These are phyloP conservation scores for Proisotoma minuta DNA, from an alignment of 2,888 invertebrate genomes.

Conservation along the genomic window DNA sequence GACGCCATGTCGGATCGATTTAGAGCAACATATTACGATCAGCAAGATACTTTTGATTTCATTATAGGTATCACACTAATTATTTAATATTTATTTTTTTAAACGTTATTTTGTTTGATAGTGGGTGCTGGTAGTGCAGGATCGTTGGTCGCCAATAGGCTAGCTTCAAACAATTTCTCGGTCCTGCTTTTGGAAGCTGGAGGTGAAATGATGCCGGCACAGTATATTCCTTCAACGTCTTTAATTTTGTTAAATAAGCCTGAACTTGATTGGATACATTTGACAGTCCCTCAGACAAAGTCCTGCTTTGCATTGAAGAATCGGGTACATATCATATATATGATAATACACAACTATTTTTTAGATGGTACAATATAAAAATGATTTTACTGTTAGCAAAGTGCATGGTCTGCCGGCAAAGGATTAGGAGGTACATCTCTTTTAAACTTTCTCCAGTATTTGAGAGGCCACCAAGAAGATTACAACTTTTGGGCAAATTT, in stretches of 20 bases:
- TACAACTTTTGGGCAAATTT: constrained; percentile 39
- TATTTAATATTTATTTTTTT: constrained; percentile 1
- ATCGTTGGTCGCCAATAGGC: constrained; percentile 3
- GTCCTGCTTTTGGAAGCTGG: constrained; percentile 30
- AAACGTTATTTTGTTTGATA: constrained; percentile 5
- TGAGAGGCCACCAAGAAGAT: constrained; percentile 31
- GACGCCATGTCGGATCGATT: constrained; percentile 15
- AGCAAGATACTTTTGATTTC: constrained; percentile 23
- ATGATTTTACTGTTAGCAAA: no score
- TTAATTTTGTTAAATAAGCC: constrained; percentile 30
- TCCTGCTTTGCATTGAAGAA: constrained; percentile 30
- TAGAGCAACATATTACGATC: not conserved
- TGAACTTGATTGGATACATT: constrained; percentile 32
- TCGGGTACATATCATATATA: constrained; percentile 27
- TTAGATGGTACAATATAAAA: no score
- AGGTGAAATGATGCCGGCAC: constrained; percentile 23
- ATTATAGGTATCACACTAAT: constrained; percentile 23
- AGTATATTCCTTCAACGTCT: constrained; percentile 28
- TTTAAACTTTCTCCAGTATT: constrained; percentile 23
- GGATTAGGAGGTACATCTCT: constrained; percentile 30
- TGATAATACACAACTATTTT: no score
- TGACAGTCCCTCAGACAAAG: constrained; percentile 31
- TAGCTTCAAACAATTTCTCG: not conserved
- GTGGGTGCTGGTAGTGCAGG: constrained; percentile 28
- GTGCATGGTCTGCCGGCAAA: constrained; percentile 32